Percentiles rank a stretch among this genome's conserved stretches.
phyloP scores from a whole-genome alignment of 2,797 vertebrate genomes.

The Enteromius fasciolatus region DNA sequence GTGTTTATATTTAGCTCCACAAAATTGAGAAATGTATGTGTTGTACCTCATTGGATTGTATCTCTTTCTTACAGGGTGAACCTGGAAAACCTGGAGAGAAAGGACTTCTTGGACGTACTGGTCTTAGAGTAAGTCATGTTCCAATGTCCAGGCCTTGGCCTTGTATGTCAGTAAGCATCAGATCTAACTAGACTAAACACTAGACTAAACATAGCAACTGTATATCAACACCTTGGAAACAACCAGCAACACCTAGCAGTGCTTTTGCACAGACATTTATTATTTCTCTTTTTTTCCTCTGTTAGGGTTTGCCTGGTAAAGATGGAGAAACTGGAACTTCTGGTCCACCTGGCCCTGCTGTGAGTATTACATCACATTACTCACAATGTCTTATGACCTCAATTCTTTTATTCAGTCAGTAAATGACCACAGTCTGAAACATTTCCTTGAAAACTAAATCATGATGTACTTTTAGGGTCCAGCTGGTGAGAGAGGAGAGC shows the following conservation, averaged over 20 bases:
- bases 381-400: not conserved
- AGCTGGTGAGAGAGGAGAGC: conserved; percentile 94
- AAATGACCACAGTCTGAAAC: not conserved
- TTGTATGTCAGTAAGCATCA: not conserved
- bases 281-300: conserved; percentile 8
- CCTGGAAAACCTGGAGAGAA: conserved; percentile 94
- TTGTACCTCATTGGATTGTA: not conserved
- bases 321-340: conserved; percentile 92
- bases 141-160: not conserved
- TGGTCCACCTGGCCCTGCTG: conserved; percentile 87
- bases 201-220: not conserved
- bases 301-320: conserved; percentile 80
- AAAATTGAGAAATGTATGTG: not conserved
- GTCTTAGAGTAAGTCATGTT: conserved; percentile 86
- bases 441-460: not conserved
- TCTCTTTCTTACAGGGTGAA: conserved; percentile 82
- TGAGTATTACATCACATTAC: conserved; percentile 76
- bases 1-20: not conserved
- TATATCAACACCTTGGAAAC: not conserved
- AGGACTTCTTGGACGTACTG: conserved; percentile 87
- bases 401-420: not conserved
- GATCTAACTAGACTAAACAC: not conserved
- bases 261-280: not conserved
- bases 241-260: not conserved
- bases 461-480: conserved; percentile 78